Evolutionary conservation across 2,888 invertebrate genomes (phyloP).

Genomic region (Axea sp.): DNA sequence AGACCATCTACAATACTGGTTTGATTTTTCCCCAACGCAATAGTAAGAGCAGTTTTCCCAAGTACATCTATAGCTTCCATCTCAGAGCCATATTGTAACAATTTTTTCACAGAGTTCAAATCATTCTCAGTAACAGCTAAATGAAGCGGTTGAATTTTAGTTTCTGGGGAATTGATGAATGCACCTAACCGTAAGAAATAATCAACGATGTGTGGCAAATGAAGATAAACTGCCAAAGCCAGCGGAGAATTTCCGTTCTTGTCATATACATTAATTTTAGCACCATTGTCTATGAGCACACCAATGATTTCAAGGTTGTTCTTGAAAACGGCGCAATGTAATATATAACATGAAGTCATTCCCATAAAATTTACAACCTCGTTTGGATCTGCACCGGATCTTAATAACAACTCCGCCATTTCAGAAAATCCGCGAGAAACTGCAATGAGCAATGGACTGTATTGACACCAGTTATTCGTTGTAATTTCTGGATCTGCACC

Average conservation of each 20-base stretch:
- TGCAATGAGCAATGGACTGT: constrained; percentile 19
- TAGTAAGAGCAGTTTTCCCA: constrained; percentile 30
- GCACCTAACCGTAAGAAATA: constrained; percentile 29
- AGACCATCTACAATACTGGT: too few species aligned
- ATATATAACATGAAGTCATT: constrained; percentile 3
- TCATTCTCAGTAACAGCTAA: constrained; percentile 6
- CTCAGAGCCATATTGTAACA: constrained; percentile 8
- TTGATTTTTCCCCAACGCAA: constrained; percentile 37
- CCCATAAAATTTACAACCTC: constrained; percentile 21
- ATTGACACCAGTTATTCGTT: background rate
- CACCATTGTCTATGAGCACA: constrained; percentile 26
- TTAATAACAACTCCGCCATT: constrained; percentile 28
- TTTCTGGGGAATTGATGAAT: constrained; percentile 2
- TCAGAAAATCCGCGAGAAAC: background rate
- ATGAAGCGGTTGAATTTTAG: constrained; percentile 26
- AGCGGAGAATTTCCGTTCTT: constrained; percentile 27
- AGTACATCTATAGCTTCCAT: constrained; percentile 18
- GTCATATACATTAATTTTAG: constrained; percentile 32
- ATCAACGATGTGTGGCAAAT: constrained; percentile 1
- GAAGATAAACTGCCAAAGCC: constrained; percentile 7
- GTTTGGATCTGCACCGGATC: constrained; percentile 28
- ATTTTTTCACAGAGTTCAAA: constrained; percentile 9
- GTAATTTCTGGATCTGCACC: constrained; percentile 21
- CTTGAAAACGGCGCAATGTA: constrained; percentile 36
- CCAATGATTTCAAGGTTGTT: constrained; percentile 4